Base-by-base conservation (phyloP, 2,797 vertebrate species). In the Epinephelus malabaricus region DNA sequence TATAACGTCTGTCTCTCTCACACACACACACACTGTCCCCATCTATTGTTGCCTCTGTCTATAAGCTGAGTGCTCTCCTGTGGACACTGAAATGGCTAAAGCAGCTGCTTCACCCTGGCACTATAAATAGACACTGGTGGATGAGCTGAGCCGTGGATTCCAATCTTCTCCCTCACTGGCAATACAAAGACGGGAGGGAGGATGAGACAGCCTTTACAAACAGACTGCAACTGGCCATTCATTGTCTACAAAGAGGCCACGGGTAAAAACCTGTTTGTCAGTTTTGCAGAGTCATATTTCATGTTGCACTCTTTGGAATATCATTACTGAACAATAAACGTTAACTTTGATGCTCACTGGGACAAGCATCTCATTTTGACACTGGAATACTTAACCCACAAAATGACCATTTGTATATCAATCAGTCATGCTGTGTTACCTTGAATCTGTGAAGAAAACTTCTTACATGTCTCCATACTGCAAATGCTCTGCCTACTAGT, bases 91-190 rank as follows among this genome's bases (percentile, higher is more conserved):
- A 94, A 93, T 78, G 81, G 84, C 76, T 86, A 84, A 87, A 93
- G 85, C 92, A 92, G 92, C 92, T 88, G 93, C 88, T 92, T 93
- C 87, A 88, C 81, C 85, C 83, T 60, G 8, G 75, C 21, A 58
- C 92, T 95, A 95, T 91, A 95, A 95, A 95, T 94, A 95, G 89
- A 90, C 86, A 47, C 71, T 47, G 73, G 70, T 71, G 72, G 74
- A 91, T 81, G 82, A 90, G 88, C 79, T 77, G 84, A 91, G 86
- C 69, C 65, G 51, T 84, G 86, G 83, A 88, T 87, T 89, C 84
- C 86, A 93, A 88, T 90, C 84, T 83, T 82, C 81, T 88, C 82
- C 83, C 83, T 91, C 83, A 69, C 72, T 79, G 60, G 66, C 60
- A 86, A 54, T 72, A 83, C 65, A 84, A 69, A 79, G 69, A 73